Base-by-base conservation (phyloP, 2,888 invertebrate species). In the Drosophila mulleri region DNA sequence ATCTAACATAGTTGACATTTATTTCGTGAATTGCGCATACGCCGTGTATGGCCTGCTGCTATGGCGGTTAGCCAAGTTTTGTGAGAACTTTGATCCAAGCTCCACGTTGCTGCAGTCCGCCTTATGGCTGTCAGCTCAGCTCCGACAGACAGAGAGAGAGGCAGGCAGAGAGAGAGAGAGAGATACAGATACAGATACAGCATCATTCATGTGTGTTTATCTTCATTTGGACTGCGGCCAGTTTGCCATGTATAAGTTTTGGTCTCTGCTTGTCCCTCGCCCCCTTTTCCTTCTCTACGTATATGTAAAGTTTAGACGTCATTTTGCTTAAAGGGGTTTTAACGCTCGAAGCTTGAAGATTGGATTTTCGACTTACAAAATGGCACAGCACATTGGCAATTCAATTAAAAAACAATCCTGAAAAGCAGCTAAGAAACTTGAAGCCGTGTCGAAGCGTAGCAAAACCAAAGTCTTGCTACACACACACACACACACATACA, bases 21-120 rank as follows among this genome's bases (percentile, higher is more conserved):
- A 89, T 89, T 85, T 84, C 67, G 80, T 82, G 79, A 85, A 84
- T 89, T 82, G 88, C 89, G 89, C 88, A 88, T 89, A 84, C 83
- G 90, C 65, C 90, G 77, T 77, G 80, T 73, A 66, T 72, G 79
- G 67, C 58, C 63, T 59, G 59, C 58, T 65, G 65, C 65, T 45
- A 66, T 82, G 85, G 89, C 80, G 79, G 88, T 84, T 88, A 79
- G 89, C 84, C 89, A 84, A 84, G 88, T 88, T 50, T 88, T 65
- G 78, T 71, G 72, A 80, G 80, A 77, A 76, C 67, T 77, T 76
- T 50, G 41, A 70, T 70, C 63, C 72, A 61, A 23, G 37, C 60
- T 26, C 48, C n/a, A 54, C 23, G 61, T 12, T 14, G 7, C n/a
- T 44, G 26, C 23, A 59, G n/a, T 42, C 11, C 26, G n/a, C 44